These are phyloP conservation scores for Scomberomorus guttatus DNA, from an alignment of 2,797 vertebrate species.

Conservation along the genomic window DNA sequence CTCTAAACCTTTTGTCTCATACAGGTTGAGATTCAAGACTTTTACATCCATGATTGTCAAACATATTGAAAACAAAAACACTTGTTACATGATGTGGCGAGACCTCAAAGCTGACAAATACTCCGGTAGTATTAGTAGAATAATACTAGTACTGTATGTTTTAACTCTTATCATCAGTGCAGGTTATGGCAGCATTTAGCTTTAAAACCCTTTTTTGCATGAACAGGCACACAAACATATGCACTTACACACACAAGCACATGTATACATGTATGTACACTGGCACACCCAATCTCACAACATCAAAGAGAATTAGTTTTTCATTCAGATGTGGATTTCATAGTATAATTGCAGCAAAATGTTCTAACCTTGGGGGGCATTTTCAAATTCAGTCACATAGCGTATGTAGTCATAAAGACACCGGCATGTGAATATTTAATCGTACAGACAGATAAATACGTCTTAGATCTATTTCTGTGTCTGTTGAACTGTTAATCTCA, in stretches of 20 bases:
- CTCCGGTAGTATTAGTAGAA: no score
- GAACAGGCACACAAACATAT: conserved; percentile 6
- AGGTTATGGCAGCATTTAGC: not conserved
- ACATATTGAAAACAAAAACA: no score
- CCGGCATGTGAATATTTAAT: conserved; percentile 40
- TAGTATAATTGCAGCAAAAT: conserved; percentile 48
- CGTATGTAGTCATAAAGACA: conserved; percentile 7
- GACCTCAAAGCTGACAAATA: no score
- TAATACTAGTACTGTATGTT: not conserved
- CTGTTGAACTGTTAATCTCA: conserved; percentile 22
- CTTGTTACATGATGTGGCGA: no score
- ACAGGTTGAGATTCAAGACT: not conserved
- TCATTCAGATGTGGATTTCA: conserved; percentile 38
- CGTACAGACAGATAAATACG: conserved; percentile 23
- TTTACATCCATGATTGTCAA: no score
- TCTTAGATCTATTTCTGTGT: conserved; percentile 40
- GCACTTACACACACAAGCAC: conserved; percentile 2
- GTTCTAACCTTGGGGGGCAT: conserved; percentile 34
- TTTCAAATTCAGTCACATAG: conserved; percentile 42
- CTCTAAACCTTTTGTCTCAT: not conserved
- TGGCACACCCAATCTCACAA: conserved; percentile 17
- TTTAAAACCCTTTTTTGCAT: conserved; percentile 2
- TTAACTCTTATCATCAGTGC: not conserved
- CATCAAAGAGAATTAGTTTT: conserved; percentile 42
- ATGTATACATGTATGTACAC: conserved; percentile 14